Conservation (phyloP, 2,113 vertebrate genomes). For the Lepus timidus region DNA sequence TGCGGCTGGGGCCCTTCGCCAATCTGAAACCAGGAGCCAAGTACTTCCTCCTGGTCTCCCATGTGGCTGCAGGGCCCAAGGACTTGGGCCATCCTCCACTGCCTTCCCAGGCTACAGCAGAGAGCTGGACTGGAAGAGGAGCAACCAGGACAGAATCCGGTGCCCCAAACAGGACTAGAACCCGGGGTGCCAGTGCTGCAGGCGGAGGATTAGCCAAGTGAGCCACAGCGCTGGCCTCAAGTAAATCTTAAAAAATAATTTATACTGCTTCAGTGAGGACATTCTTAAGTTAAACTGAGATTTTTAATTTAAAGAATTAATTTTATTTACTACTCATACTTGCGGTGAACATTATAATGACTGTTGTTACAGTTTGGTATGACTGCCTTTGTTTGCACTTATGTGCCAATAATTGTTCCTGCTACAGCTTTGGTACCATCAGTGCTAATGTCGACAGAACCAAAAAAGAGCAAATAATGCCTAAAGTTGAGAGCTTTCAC, state of each 20-base stretch:
- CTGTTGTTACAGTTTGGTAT: neutral
- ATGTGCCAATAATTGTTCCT: neutral
- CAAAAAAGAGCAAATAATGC: neutral
- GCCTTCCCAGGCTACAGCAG: too few species aligned
- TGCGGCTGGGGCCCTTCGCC: too few species aligned
- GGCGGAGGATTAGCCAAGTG: too few species aligned
- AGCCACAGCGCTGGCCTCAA: neutral
- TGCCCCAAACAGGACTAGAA: too few species aligned
- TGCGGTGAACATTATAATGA: neutral
- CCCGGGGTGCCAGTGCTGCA: too few species aligned
- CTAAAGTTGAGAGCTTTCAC: conserved; percentile 6
- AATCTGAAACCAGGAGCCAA: too few species aligned
- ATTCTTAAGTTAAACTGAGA: neutral
- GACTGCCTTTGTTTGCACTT: neutral
- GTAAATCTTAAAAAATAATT: neutral
- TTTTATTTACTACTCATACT: neutral
- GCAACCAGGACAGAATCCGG: too few species aligned
- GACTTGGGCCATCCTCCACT: too few species aligned
- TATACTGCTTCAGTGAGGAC: neutral
- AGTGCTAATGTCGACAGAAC: conserved; percentile 6
- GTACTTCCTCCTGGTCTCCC: too few species aligned
- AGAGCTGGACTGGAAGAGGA: too few species aligned
- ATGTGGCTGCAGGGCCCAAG: too few species aligned
- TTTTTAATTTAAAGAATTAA: neutral
- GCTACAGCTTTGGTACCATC: neutral